phyloP scores from a whole-genome alignment of 1,140 invertebrate genomes.

The Asbolus verrucosus region DNA sequence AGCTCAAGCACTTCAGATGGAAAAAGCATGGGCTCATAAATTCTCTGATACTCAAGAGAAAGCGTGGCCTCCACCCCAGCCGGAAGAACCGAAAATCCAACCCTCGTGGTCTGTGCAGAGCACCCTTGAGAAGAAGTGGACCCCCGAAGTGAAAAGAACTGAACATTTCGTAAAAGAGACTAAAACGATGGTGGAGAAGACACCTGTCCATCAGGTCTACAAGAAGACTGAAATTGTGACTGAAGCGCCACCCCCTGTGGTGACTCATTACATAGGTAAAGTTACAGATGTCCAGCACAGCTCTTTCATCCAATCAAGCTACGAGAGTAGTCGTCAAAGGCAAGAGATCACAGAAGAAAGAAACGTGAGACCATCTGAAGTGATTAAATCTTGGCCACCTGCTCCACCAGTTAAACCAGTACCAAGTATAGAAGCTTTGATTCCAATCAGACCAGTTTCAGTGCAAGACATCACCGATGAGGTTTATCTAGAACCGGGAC shows the following conservation, averaged over 20 bases:
- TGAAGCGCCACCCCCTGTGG: slow-evolving; percentile 43
- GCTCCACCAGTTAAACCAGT: slow-evolving; percentile 61
- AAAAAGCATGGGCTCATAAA: slow-evolving; percentile 73
- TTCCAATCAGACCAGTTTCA: slow-evolving; percentile 60
- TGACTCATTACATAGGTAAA: slow-evolving; percentile 63
- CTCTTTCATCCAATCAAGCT: slow-evolving; percentile 15
- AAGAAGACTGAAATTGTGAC: slow-evolving; percentile 45
- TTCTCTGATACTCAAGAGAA: slow-evolving; percentile 66
- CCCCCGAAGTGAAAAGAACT: slow-evolving; percentile 55
- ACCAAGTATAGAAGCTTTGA: slow-evolving; percentile 58
- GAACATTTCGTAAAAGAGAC: slow-evolving; percentile 53
- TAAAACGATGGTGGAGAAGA: slow-evolving; percentile 52
- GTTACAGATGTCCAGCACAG: slow-evolving; percentile 51
- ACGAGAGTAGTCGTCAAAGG: slow-evolving; percentile 41
- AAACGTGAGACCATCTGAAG: slow-evolving; percentile 62
- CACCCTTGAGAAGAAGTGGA: slow-evolving; percentile 59
- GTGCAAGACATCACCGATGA: slow-evolving; percentile 65
- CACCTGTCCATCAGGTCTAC: slow-evolving; percentile 46
- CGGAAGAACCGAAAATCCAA: slow-evolving; percentile 57
- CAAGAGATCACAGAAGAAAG: slow-evolving; percentile 66
- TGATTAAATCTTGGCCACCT: slow-evolving; percentile 65
- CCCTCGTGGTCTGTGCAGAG: slow-evolving; percentile 61
- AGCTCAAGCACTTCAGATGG: slow-evolving; percentile 70
- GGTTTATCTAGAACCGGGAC: slow-evolving; percentile 71
- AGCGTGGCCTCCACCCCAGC: slow-evolving; percentile 67